Conservation (phyloP, 2,797 vertebrate species). For the Hydrolagus colliei region DNA sequence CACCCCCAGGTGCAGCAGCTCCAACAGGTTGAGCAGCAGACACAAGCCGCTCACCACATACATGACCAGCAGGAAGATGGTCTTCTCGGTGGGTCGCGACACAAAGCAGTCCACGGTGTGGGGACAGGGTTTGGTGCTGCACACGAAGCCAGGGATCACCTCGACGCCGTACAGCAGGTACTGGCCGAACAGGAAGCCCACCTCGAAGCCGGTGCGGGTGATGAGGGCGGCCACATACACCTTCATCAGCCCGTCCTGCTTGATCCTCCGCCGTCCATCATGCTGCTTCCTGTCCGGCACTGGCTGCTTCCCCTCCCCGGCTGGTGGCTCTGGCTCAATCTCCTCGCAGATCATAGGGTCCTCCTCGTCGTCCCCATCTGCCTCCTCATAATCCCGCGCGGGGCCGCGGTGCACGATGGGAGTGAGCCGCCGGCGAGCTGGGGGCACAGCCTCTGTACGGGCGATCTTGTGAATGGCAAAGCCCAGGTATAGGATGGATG, state of each 20-base stretch:
- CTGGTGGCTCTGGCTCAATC: slow-evolving; percentile 59
- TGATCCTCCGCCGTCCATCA: slow-evolving; percentile 71
- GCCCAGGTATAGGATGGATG: slow-evolving; percentile 79
- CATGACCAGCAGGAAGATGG: slow-evolving; percentile 79
- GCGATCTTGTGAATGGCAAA: slow-evolving; percentile 81
- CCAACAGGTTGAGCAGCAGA: slow-evolving; percentile 67
- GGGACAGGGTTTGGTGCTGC: slow-evolving; percentile 69
- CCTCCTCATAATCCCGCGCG: slow-evolving; percentile 69
- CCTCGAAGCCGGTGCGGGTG: slow-evolving; percentile 66
- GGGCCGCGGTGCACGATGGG: slow-evolving; percentile 60
- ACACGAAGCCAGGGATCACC: slow-evolving; percentile 69
- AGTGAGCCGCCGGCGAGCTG: slow-evolving; percentile 52
- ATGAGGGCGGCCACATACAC: slow-evolving; percentile 74
- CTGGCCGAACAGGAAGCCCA: slow-evolving; percentile 72
- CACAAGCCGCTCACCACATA: slow-evolving; percentile 74
- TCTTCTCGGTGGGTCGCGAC: slow-evolving; percentile 83
- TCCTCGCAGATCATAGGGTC: slow-evolving; percentile 80
- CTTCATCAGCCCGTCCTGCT: slow-evolving; percentile 76
- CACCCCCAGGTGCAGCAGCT: slow-evolving; percentile 70
- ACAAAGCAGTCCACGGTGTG: slow-evolving; percentile 82
- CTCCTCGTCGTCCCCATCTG: slow-evolving; percentile 73
- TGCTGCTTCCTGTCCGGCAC: slow-evolving; percentile 49
- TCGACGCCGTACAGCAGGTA: slow-evolving; percentile 72
- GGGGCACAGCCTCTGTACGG: slow-evolving; percentile 35
- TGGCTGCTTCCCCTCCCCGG: slow-evolving; percentile 45